A percentile compares a stretch with the other conserved stretches of the same genome.
phyloP scores from a whole-genome alignment of 1,140 invertebrate species.

The Diprion similis region DNA sequence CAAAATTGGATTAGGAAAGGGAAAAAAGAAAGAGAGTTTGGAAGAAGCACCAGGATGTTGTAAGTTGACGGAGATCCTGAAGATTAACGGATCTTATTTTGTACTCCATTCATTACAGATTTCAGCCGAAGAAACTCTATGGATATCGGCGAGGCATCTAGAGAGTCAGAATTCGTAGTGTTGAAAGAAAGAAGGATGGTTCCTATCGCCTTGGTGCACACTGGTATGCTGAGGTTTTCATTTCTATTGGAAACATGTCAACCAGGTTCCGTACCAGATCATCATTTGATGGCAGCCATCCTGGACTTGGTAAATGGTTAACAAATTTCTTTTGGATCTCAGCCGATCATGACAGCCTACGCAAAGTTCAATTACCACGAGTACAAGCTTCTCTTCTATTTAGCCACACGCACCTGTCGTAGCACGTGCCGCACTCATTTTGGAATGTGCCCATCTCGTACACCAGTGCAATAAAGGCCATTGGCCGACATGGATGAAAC shows the following conservation, averaged over 20 bases:
- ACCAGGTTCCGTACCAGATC: conserved; percentile 94
- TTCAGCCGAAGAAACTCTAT: conserved; percentile 83
- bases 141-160: conserved; percentile 77
- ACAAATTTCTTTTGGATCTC: conserved; percentile 11
- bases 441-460: conserved; percentile 97
- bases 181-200: conserved; percentile 85
- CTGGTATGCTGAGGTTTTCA: conserved; percentile 84
- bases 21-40: conserved; percentile 85
- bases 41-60: conserved; percentile 82
- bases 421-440: conserved; percentile 84
- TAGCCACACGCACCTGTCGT: conserved; percentile 94
- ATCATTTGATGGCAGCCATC: conserved; percentile 92
- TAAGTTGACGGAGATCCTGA: conserved; percentile 56
- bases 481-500: conserved; percentile 96
- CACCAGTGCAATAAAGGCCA: conserved; percentile 97
- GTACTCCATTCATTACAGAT: conserved; percentile 60
- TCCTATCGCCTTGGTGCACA: conserved; percentile 73
- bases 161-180: conserved; percentile 86
- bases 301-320: conserved; percentile 84
- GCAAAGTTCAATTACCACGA: background rate
- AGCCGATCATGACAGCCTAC: background rate
- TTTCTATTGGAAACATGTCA: conserved; percentile 94
- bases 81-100: conserved; percentile 22
- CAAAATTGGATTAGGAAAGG: conserved; percentile 75
- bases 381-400: conserved; percentile 40